These are phyloP conservation scores for Malurus cyaneus DNA, from an alignment of 2,113 vertebrate genomes.

Conservation along the genomic window DNA sequence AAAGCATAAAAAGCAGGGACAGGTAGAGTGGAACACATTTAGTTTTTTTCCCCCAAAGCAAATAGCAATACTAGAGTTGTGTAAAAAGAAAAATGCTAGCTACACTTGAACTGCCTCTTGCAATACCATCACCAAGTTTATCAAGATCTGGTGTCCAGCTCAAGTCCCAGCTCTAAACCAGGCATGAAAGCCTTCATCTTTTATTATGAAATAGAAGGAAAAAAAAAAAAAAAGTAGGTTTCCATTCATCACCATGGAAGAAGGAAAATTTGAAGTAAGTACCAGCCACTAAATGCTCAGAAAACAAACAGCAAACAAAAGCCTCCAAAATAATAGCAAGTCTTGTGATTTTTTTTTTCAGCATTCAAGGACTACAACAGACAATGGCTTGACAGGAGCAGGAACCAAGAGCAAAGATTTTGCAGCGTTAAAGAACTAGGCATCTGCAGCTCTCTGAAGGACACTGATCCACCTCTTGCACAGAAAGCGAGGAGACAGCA, in stretches of 20 bases:
- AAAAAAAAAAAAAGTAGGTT: not conserved
- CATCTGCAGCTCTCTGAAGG: not conserved
- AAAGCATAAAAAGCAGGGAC: not conserved
- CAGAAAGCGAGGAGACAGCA: not conserved
- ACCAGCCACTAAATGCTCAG: conserved; percentile 10
- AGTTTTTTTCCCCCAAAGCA: not conserved
- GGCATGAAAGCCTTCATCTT: not conserved
- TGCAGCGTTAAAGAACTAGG: not conserved
- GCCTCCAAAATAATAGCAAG: conserved; percentile 4
- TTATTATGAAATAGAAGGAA: not conserved
- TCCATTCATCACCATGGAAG: not conserved
- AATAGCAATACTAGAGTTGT: not conserved
- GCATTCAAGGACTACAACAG: conserved; percentile 6
- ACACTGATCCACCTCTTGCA: not conserved
- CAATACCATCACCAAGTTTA: not conserved
- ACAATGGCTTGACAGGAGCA: not conserved
- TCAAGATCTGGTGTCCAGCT: not conserved
- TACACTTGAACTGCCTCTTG: not conserved
- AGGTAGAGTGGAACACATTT: not conserved
- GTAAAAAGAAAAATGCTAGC: not conserved
- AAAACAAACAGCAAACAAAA: conserved; percentile 36
- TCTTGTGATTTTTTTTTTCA: conserved; percentile 13
- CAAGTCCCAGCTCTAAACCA: not conserved
- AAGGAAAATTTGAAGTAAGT: not conserved
- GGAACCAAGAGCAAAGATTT: not conserved